phyloP scores from a whole-genome alignment of 2,888 invertebrate genomes.

The Orchesellides sinensis region DNA sequence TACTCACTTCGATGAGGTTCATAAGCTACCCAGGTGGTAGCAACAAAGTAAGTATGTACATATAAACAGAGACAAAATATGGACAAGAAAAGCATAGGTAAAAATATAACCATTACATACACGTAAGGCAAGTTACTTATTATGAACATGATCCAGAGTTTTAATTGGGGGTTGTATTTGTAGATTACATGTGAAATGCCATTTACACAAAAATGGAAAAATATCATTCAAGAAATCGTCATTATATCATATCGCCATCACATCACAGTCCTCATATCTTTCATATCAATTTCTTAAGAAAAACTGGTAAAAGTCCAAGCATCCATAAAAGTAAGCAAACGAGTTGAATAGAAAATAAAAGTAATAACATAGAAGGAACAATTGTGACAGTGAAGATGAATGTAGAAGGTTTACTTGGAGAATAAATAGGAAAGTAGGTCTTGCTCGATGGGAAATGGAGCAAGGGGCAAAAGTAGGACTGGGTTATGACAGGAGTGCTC shows the following conservation, averaged over 20 bases:
- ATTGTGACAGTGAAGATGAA: slow-evolving; percentile 30
- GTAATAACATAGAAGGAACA: background rate
- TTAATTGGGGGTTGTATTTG: no score
- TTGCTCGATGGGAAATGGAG: slow-evolving; percentile 70
- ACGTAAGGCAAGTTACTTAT: no score
- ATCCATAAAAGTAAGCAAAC: background rate
- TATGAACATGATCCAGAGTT: no score
- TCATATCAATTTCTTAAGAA: no score
- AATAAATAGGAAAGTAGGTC: slow-evolving; percentile 70
- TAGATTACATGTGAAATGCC: no score
- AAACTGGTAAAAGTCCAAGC: slow-evolving; percentile 26
- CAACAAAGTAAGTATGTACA: no score
- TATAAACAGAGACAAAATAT: no score
- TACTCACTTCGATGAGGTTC: no score
- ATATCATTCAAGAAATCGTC: background rate
- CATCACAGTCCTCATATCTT: background rate
- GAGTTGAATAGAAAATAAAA: background rate
- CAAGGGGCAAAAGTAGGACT: slow-evolving; percentile 72
- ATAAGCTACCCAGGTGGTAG: no score
- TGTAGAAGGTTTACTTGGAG: slow-evolving; percentile 39
- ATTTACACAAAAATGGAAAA: slow-evolving; percentile 8
- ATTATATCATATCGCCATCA: background rate
- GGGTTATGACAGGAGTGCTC: slow-evolving; percentile 65
- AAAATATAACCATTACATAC: no score
- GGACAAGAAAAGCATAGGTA: no score